phyloP scores from a whole-genome alignment of 2,113 vertebrate species.

The Pluvianellus socialis region DNA sequence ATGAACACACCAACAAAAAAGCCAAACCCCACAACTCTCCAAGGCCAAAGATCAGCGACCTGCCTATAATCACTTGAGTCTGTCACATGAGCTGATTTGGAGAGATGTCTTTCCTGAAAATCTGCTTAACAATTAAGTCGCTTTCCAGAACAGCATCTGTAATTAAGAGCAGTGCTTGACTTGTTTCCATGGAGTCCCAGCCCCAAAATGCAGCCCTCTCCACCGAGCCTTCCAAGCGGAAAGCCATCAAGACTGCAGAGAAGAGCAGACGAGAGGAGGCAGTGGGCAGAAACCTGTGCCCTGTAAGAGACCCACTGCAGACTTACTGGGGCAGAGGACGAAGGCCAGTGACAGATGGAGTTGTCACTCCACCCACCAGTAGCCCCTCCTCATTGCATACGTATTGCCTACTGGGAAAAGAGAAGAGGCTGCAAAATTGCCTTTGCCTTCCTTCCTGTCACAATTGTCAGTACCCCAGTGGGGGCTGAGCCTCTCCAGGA shows the following conservation, averaged over 20 bases:
- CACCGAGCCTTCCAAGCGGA: not conserved
- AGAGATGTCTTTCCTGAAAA: not conserved
- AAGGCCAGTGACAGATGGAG: not conserved
- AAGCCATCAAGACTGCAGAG: not conserved
- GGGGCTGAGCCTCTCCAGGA: not conserved
- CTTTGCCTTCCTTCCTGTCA: not conserved
- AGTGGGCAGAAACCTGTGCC: not conserved
- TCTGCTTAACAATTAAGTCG: not conserved
- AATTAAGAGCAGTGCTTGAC: not conserved
- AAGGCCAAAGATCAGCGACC: not conserved
- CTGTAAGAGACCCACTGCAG: not conserved
- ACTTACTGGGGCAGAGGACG: not conserved
- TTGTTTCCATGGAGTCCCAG: not conserved
- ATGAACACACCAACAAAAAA: not conserved
- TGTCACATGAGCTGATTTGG: not conserved
- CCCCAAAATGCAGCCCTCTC: not conserved
- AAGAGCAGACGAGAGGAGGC: not conserved
- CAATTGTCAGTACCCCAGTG: rapidly evolving
- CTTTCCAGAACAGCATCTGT: not conserved
- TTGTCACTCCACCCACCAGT: not conserved
- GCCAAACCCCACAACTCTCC: not conserved
- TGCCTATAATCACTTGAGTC: not conserved
- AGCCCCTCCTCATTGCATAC: not conserved
- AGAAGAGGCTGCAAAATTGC: not conserved
- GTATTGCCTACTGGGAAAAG: not conserved